These are phyloP conservation scores for Hippoglossus stenolepis DNA, from an alignment of 2,113 vertebrate species.

Conservation along the genomic window DNA sequence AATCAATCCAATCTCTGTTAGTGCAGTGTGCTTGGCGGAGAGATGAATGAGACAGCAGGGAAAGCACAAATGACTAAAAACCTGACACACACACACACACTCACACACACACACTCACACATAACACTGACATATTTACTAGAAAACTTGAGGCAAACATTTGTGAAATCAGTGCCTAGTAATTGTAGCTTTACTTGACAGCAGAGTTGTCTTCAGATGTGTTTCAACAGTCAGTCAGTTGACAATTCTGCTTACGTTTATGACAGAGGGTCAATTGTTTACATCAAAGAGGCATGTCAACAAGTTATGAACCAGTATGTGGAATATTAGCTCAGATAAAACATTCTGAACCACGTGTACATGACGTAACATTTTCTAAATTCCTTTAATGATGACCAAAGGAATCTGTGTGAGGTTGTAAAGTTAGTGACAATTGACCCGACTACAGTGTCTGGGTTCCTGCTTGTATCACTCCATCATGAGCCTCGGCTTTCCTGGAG, in stretches of 20 bases:
- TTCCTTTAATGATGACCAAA: background rate
- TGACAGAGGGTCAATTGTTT: too few species aligned
- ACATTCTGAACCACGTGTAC: background rate
- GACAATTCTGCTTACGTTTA: too few species aligned
- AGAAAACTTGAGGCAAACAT: too few species aligned
- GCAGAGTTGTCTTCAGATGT: background rate
- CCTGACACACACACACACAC: background rate
- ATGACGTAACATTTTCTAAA: constrained; percentile 1
- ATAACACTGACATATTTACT: too few species aligned
- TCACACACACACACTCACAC: background rate
- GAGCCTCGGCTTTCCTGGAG: constrained; percentile 36
- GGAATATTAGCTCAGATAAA: background rate
- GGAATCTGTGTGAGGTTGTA: background rate
- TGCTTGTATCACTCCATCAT: constrained; percentile 3
- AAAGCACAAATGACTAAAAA: constrained; percentile 11
- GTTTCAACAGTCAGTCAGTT: too few species aligned
- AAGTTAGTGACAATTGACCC: constrained; percentile 21
- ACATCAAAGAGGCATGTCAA: too few species aligned
- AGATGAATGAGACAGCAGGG: background rate
- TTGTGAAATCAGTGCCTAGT: too few species aligned
- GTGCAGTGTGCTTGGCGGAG: constrained; percentile 3
- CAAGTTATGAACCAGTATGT: too few species aligned
- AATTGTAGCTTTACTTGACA: too few species aligned
- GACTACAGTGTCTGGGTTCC: constrained; percentile 13
- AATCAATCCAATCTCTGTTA: constrained; percentile 44